Evolutionary conservation across 1,140 invertebrate genomes (phyloP), one percentile per base, ranked within the genome.

Genomic region (Euura lappo): DNA sequence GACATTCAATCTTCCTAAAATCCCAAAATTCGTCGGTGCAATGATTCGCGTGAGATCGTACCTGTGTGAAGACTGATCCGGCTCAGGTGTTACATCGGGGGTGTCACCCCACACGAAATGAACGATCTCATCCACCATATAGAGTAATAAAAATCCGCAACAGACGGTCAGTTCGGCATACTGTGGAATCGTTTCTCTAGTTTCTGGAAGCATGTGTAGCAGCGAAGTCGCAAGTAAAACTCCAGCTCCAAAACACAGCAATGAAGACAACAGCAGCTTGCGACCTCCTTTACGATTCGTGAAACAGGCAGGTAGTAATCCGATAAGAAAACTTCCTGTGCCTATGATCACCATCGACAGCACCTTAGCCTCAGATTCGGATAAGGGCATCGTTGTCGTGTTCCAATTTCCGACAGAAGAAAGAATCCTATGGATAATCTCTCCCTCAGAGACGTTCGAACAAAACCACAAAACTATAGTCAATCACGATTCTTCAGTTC

Each of bases 151-250:
- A 83, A 96, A 96, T 1, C 95, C 95, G 11, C 88, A 83, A 76
- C 93, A 94, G 47, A 94, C 89, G 0, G 92, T 80, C 7, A 96
- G 80, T 81, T 96, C 95, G 0, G 93, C 90, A 75, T 91, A 89
- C 44, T 89, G 74, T 1, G 89, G 83, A 45, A 91, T 78, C 69
- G 86, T 85, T 69, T 91, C 88, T 72, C 89, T 87, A 7, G 94
- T 91, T 86, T 97, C 96, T 13, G 95, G 95, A 60, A 97, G 86
- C 86, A 97, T 93, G 83, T 97, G 95, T 3, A 95, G 87, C 51
- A 96, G 84, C 42, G 94, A 92, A 1, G 96, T 97, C 0, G 93
- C 94, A 13, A 97, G 83, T 45, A 97, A 89, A 6, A 97, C 94
- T 0, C 96, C 96, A 3, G 93, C 95, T 43, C 95, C 95, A 76